Evolutionary conservation across 2,113 vertebrate species (phyloP), one percentile per base, ranked within the genome.

Genomic region (human): DNA sequence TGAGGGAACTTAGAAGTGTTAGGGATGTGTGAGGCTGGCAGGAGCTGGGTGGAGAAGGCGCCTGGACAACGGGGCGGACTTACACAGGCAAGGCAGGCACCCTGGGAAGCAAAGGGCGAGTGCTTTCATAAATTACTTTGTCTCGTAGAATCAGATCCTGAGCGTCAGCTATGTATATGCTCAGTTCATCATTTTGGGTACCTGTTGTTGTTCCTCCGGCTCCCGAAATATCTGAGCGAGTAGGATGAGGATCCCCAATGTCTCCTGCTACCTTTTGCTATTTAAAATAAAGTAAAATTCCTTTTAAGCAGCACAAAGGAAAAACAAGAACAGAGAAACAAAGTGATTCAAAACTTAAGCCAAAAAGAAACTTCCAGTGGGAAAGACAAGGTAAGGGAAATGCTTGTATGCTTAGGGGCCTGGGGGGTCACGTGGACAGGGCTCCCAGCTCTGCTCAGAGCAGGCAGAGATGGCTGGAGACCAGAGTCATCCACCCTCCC

Each of bases 161-260:
- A 50, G 78, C 6, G 5, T 72, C 72, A 20, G 25, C 80, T 35
- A 4, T 64, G 18, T 3, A 30, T 40, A 40, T 50, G 10, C 40
- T 52, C 4, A 1, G 38, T 7, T 11, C 12, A 4, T 22, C 0
- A 0, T 48, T n/a, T 23, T 7, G 20, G 75, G 86, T 98, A 99
- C 98, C 98, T 98, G 98, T 4, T 7, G 4, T 57, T 0, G 59
- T 76, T 89, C 96, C 75, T 64, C 89, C n/a, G 89, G 83, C 76
- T 94, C 90, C 96, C 6, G 84, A 70, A 40, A 70, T 38, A 23
- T 35, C 97, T 1, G 75, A 57, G 59, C 93, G 93, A 91, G 83
- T 2, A 0, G 70, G 70, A 66, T 0, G 10, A 48, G 20, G 82
- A 12, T 94, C 92, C 0, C 13, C 79, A 38, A n/a, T 0, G 32